A percentile compares a stretch with the other conserved stretches of the same genome.
phyloP scores from a whole-genome alignment of 2,888 invertebrate genomes.

The Oeneis ivallda region DNA sequence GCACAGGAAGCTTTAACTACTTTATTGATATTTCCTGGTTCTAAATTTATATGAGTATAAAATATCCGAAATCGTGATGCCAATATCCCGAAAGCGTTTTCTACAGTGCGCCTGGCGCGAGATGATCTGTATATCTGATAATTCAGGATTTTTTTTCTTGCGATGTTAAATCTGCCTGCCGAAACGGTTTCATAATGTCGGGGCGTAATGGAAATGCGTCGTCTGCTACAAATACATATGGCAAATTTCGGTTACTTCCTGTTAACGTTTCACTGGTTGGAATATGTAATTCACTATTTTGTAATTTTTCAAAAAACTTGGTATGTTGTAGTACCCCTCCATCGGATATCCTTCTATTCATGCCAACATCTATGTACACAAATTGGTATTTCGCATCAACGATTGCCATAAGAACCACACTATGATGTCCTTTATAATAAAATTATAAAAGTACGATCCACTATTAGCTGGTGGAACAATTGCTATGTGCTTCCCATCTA shows the following conservation, averaged over 20 bases:
- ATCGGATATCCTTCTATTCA: conserved; percentile 20
- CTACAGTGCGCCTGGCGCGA: conserved; percentile 39
- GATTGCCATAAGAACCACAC: conserved; percentile 38
- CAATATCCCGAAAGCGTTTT: conserved; percentile 43
- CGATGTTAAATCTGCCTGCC: conserved; percentile 37
- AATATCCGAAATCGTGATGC: conserved; percentile 36
- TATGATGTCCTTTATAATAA: conserved; percentile 37
- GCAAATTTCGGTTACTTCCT: conserved; percentile 16
- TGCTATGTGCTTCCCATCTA: conserved; percentile 40
- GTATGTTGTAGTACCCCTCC: conserved; percentile 26
- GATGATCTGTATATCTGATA: conserved; percentile 41
- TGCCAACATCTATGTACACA: conserved; percentile 36
- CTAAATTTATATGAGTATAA: conserved; percentile 30
- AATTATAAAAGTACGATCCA: conserved; percentile 37
- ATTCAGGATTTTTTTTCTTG: conserved; percentile 37
- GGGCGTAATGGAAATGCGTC: conserved; percentile 35
- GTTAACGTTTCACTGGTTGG: conserved; percentile 17
- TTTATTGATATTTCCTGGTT: conserved; percentile 17
- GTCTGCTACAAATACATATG: conserved; percentile 39
- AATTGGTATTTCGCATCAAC: conserved; percentile 41
- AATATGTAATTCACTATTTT: conserved; percentile 23
- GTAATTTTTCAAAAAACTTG: conserved; percentile 23
- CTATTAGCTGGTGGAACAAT: conserved; percentile 38
- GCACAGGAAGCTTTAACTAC: neutral
- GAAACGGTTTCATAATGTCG: conserved; percentile 44